Percentiles rank a stretch among this genome's conserved stretches.
These are phyloP conservation scores for Doryteuthis pealeii DNA, from an alignment of 1,140 invertebrate species.

Conservation along the genomic window DNA sequence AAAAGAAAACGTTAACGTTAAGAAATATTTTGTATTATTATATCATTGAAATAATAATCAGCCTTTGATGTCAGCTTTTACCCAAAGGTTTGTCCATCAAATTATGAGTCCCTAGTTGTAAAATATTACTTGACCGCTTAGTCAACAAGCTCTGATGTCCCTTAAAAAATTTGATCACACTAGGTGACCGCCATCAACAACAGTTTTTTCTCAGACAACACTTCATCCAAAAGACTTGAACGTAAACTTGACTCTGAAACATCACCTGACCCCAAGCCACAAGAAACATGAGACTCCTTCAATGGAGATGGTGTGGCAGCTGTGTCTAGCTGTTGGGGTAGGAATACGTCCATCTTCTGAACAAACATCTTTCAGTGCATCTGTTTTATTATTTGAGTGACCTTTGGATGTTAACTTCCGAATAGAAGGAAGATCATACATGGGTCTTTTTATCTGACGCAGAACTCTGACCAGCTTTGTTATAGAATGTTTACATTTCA, in stretches of 20 bases:
- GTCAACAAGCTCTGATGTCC: too few species aligned
- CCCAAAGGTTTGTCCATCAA: too few species aligned
- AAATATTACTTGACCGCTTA: too few species aligned
- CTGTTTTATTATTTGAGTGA: not conserved
- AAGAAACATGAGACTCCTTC: too few species aligned
- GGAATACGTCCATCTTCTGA: not conserved
- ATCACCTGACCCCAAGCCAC: not conserved
- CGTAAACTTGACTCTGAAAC: not conserved
- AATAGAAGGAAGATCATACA: not conserved
- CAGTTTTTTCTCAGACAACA: conserved; percentile 50
- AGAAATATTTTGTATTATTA: too few species aligned
- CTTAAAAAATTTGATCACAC: too few species aligned
- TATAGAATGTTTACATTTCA: not conserved
- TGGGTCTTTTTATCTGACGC: not conserved
- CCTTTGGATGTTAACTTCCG: not conserved
- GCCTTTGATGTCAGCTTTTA: too few species aligned
- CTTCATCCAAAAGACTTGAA: conserved; percentile 47
- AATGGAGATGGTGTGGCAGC: not conserved
- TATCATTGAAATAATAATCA: too few species aligned
- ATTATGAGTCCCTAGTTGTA: too few species aligned
- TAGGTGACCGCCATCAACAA: conserved; percentile 18
- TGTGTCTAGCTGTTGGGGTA: not conserved
- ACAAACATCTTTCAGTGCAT: not conserved
- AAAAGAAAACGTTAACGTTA: too few species aligned
- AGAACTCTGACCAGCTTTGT: not conserved